Conservation (phyloP, 1,140 invertebrate genomes). For the Pseudoatta argentina region DNA sequence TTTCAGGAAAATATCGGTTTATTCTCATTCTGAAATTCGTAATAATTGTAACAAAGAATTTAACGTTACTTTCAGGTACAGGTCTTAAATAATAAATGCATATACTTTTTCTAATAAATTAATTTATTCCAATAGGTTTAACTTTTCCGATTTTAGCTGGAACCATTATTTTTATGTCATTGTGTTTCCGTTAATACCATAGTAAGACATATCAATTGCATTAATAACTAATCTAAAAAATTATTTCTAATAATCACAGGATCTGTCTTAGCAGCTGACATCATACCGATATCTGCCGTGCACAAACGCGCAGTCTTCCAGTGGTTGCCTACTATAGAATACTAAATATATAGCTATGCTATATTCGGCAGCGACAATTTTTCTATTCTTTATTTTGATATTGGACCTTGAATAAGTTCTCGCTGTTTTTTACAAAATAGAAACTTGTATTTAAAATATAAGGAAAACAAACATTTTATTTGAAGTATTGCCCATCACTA, state of each 20-base stretch:
- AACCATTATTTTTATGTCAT: conserved; percentile 80
- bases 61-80: conserved; percentile 86
- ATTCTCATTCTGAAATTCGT: conserved; percentile 61
- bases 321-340: conserved; percentile 83
- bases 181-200: conserved; percentile 78
- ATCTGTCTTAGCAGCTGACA: conserved; percentile 86
- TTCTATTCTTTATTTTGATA: conserved; percentile 70
- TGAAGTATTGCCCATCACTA: too few relatives aligned
- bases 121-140: conserved; percentile 86
- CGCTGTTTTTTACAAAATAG: too few relatives aligned
- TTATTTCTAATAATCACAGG: conserved; percentile 86
- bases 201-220: conserved; percentile 69
- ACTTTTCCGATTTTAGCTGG: conserved; percentile 84
- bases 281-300: conserved; percentile 85
- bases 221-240: conserved; percentile 83
- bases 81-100: conserved; percentile 79
- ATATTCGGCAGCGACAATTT: conserved; percentile 75
- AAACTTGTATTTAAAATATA: too few relatives aligned
- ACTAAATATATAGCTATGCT: conserved; percentile 74
- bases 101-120: conserved; percentile 83
- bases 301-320: conserved; percentile 85
- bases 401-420: too few relatives aligned
- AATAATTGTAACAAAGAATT: conserved; percentile 79
- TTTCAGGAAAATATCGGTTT: conserved; percentile 79
- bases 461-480: too few relatives aligned